A percentile compares a stretch with the other conserved stretches of the same genome.
phyloP scores from a whole-genome alignment of 2,113 vertebrate genomes.

The Hemiprocne comata region DNA sequence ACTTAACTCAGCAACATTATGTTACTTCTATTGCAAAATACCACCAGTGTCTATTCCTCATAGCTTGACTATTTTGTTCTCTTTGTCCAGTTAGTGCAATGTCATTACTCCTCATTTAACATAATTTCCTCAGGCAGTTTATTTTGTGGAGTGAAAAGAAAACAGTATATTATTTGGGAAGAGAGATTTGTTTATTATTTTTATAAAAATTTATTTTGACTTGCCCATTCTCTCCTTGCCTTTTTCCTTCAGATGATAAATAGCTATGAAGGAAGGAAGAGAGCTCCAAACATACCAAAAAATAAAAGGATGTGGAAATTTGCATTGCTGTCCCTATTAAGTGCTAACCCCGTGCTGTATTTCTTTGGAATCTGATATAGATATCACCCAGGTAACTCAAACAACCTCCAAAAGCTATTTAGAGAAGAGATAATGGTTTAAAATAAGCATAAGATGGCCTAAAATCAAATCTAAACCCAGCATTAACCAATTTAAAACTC shows the following conservation, averaged over 20 bases:
- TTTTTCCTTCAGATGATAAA: background rate
- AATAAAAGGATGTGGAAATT: background rate
- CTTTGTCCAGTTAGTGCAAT: background rate
- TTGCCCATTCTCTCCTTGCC: background rate
- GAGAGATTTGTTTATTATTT: background rate
- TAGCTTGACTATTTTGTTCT: background rate
- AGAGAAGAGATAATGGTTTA: background rate
- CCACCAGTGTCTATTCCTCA: background rate
- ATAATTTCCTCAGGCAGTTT: background rate
- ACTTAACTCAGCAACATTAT: background rate
- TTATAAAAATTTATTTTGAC: background rate
- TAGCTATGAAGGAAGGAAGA: background rate
- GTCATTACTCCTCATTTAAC: background rate
- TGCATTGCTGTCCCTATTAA: background rate
- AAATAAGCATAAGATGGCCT: background rate
- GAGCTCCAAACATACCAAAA: background rate
- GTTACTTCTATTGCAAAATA: background rate
- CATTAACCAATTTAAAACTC: background rate
- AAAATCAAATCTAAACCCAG: background rate
- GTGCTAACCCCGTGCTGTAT: background rate
- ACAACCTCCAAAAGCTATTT: rapidly evolving
- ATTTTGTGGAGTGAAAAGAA: background rate
- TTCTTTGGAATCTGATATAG: background rate
- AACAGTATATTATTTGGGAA: background rate
- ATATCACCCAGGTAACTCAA: background rate